Conservation (phyloP, 1,140 invertebrate genomes). For the Calephelis virginiensis region DNA sequence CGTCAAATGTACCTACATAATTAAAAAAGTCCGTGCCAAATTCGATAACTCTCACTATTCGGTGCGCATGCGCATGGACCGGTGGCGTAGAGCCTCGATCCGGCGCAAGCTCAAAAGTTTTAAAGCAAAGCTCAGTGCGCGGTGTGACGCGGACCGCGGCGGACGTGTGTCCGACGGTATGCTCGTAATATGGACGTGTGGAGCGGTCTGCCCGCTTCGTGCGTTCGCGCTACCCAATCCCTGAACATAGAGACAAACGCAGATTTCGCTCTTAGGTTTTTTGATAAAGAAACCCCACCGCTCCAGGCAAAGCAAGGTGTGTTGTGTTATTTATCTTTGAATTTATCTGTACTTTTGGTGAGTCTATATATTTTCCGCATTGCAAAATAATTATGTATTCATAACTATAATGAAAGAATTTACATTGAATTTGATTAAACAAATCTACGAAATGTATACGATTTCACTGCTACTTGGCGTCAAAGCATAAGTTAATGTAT, state of each 20-base stretch:
- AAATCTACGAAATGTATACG: not conserved
- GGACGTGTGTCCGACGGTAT: slow-evolving; percentile 38
- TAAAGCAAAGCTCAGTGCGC: slow-evolving; percentile 41
- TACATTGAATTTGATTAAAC: not conserved
- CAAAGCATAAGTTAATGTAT: too few species aligned
- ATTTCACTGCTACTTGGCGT: not conserved
- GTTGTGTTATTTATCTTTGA: slow-evolving; percentile 28
- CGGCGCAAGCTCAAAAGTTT: slow-evolving; percentile 26
- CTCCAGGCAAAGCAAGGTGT: slow-evolving; percentile 50
- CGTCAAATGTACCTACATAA: slow-evolving; percentile 29
- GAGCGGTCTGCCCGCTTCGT: slow-evolving; percentile 50
- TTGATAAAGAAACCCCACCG: slow-evolving; percentile 44
- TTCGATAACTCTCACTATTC: slow-evolving; percentile 41
- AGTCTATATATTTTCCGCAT: slow-evolving; percentile 1
- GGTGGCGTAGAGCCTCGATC: slow-evolving; percentile 31
- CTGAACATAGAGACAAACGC: slow-evolving; percentile 40
- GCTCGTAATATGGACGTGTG: slow-evolving; percentile 60
- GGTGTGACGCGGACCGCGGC: slow-evolving; percentile 33
- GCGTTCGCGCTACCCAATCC: slow-evolving; percentile 47
- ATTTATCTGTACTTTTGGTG: slow-evolving; percentile 15
- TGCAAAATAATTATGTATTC: slow-evolving; percentile 7
- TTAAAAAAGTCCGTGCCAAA: slow-evolving; percentile 39
- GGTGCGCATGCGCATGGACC: slow-evolving; percentile 36
- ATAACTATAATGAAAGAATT: not conserved
- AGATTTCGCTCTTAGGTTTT: slow-evolving; percentile 50